A percentile compares a stretch with the other conserved stretches of the same genome.
Conservation (phyloP, 2,113 vertebrate species). For the Aegithalos caudatus region DNA sequence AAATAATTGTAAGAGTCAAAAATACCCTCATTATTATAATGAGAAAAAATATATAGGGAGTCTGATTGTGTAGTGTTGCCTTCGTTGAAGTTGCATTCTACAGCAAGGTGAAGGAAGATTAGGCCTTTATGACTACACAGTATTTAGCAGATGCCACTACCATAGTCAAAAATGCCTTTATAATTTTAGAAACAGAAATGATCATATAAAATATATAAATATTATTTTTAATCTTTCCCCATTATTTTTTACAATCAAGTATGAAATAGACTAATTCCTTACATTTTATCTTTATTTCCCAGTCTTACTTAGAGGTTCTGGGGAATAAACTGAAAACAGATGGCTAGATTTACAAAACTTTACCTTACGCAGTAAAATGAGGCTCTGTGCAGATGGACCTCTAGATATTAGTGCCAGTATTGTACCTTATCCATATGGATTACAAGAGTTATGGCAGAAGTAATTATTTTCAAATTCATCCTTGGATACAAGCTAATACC, state of each 20-base stretch:
- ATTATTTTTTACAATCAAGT: background rate
- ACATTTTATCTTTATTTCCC: background rate
- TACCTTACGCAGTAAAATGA: conserved; percentile 54
- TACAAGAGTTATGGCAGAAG: conserved; percentile 48
- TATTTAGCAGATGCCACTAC: background rate
- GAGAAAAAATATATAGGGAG: background rate
- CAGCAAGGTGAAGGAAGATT: background rate
- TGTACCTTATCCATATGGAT: conserved; percentile 67
- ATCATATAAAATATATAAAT: background rate
- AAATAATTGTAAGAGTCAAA: background rate
- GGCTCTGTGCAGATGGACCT: conserved; percentile 68
- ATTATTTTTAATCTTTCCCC: background rate
- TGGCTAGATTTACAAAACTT: conserved; percentile 63
- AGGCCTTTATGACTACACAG: background rate
- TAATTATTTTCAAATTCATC: conserved; percentile 50
- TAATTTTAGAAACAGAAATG: background rate
- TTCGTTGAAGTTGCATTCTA: background rate
- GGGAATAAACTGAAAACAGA: conserved; percentile 56
- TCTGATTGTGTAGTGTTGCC: background rate
- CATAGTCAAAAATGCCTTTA: background rate
- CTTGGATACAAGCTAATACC: conserved; percentile 6
- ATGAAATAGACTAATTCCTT: background rate
- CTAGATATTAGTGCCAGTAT: conserved; percentile 56
- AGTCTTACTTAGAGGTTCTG: conserved; percentile 33
- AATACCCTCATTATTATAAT: background rate